Conservation (phyloP, 2,113 vertebrate species). For the Muscicapa adusta region DNA sequence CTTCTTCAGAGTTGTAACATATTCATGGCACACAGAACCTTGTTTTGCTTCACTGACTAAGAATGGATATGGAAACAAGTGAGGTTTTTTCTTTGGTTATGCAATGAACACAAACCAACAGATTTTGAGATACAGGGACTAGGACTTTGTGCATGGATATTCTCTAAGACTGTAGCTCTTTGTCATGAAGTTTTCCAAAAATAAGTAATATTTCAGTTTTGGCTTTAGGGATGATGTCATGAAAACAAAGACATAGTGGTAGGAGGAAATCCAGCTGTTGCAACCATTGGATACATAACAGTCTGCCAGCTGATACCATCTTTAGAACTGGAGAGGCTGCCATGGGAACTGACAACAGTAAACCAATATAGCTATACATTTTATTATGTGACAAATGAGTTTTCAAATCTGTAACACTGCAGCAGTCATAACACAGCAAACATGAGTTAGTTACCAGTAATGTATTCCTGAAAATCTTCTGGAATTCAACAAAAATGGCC, state of each 20-base stretch:
- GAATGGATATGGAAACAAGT: background rate
- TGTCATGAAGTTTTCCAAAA: background rate
- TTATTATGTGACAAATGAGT: background rate
- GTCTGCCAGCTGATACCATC: slow-evolving; percentile 2
- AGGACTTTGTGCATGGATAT: background rate
- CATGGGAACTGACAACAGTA: slow-evolving; percentile 54
- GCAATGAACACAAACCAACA: background rate
- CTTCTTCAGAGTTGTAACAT: background rate
- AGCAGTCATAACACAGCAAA: background rate
- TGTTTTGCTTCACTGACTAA: background rate
- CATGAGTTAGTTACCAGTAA: background rate
- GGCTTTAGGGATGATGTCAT: background rate
- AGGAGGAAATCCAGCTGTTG: slow-evolving; percentile 53
- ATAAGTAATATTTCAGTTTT: background rate
- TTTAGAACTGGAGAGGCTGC: slow-evolving; percentile 32
- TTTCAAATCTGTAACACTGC: background rate
- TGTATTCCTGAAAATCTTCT: background rate
- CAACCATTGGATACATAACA: slow-evolving; percentile 23
- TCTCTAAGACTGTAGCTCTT: background rate
- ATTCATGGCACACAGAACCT: background rate
- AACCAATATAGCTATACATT: background rate
- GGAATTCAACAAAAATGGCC: background rate
- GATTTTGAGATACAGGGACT: background rate
- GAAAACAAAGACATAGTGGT: background rate
- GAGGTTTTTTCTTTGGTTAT: background rate